Base-by-base conservation (phyloP, 1,140 invertebrate genomes). In the Neodiprion pinetum region DNA sequence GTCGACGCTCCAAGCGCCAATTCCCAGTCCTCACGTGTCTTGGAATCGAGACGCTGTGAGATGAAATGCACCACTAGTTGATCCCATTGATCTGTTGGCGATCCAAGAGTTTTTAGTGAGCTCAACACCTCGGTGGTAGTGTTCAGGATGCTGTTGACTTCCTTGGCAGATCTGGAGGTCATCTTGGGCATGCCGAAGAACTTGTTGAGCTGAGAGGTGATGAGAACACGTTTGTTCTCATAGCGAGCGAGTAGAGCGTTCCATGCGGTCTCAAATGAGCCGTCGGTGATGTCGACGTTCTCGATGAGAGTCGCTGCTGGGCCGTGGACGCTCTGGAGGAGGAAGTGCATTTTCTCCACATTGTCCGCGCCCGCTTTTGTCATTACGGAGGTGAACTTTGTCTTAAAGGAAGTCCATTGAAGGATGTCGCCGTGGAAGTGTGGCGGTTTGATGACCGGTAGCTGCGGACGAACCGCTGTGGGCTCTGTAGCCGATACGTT, bases 251-350 rank as follows among this genome's bases (percentile, higher is more conserved):
- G 81, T 50, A 88, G 76, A 49, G 83, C 65, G 9, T 82, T 74
- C 82, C 83, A 84, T 2, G 85, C 86, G 14, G 80, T 67, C 7
- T 61, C 48, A 74, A 87, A 88, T 78, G 87, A 88, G 21, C 72
- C 75, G 11, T 81, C 80, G 1, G 81, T 83, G 9, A 81, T 77
- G 72, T 82, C 76, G 8, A 87, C 73, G n/a, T 81, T 75, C 50
- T 77, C 65, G 61, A 87, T 81, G 23, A 83, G 74, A 61, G 77
- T 67, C 21, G 73, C 75, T 7, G 83, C 82, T 73, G 84, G 81
- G 9, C 80, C 81, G 17, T 73, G 72, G 17, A 87, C 48, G 76
- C 76, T 78, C 12, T 73, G 72, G 74, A 73, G 76, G 66, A 86
- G 75, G 78, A 85, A 84, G 73, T 83, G 76, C 17, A 21, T 21